These are phyloP conservation scores for Poecilia velifera DNA, from an alignment of 2,797 vertebrate species.

Conservation along the genomic window DNA sequence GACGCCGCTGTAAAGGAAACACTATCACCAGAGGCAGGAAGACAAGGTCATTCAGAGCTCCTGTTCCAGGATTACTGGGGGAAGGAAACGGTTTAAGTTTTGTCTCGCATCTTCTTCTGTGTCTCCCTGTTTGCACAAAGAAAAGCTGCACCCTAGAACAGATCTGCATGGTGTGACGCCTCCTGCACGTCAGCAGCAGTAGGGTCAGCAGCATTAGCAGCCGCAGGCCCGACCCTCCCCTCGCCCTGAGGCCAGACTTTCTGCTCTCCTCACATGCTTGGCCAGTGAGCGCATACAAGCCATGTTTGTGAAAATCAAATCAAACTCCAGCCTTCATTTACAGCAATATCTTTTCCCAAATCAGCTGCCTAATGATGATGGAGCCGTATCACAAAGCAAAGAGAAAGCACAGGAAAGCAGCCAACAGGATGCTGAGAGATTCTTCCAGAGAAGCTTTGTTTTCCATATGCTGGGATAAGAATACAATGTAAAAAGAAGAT, in stretches of 20 bases:
- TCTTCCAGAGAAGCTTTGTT: not conserved
- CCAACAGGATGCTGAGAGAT: not conserved
- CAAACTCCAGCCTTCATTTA: conserved; percentile 62
- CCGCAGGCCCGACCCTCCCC: conserved; percentile 51
- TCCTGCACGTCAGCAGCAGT: conserved; percentile 27
- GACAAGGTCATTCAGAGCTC: conserved; percentile 43
- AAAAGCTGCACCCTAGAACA: conserved; percentile 17
- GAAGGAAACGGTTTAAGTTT: conserved; percentile 41
- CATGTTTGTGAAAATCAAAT: conserved; percentile 69
- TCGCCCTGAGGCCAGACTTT: conserved; percentile 60
- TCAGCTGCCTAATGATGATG: conserved; percentile 5
- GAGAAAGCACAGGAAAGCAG: not conserved
- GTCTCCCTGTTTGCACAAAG: not conserved
- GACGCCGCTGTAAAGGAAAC: conserved; percentile 22
- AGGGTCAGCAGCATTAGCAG: conserved; percentile 54
- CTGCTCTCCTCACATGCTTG: conserved; percentile 65
- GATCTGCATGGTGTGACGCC: not conserved
- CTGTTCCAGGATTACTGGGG: conserved; percentile 3
- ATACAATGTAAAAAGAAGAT: not conserved
- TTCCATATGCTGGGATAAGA: not conserved
- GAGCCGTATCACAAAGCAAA: not conserved
- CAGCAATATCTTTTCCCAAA: conserved; percentile 10
- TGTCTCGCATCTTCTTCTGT: conserved; percentile 22
- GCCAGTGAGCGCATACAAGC: conserved; percentile 67
- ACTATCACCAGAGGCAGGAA: conserved; percentile 51